Evolutionary conservation across 2,113 vertebrate species (phyloP).

Genomic region (Camelus dromedarius): DNA sequence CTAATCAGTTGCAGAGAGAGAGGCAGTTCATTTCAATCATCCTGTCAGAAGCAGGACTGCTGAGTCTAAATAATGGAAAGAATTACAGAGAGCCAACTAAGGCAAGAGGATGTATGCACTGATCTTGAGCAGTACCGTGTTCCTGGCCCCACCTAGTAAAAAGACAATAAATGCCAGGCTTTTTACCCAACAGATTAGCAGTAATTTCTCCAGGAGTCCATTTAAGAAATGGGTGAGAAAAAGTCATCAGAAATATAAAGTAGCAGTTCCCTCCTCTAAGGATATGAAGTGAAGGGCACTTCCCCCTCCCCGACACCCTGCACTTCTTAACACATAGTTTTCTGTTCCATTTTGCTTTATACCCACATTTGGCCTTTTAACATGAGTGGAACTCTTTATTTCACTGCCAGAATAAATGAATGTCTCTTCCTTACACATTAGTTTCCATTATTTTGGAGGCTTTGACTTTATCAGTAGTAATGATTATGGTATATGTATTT

Average conservation of each 20-base stretch:
- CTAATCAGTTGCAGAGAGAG: constrained; percentile 13
- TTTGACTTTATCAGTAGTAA: constrained; percentile 32
- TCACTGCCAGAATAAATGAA: neutral
- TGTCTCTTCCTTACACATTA: neutral
- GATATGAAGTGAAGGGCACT: neutral
- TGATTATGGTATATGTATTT: neutral
- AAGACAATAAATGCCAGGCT: neutral
- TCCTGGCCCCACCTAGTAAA: neutral
- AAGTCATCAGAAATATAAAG: neutral
- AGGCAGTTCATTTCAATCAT: constrained; percentile 3
- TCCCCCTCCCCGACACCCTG: neutral
- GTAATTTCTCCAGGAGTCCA: neutral
- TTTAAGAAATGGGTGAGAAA: constrained; percentile 9
- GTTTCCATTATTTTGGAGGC: constrained; percentile 6
- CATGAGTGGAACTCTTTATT: neutral
- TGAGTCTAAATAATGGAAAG: constrained; percentile 19
- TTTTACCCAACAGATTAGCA: constrained; percentile 51
- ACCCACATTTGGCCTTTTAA: neutral
- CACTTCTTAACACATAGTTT: neutral
- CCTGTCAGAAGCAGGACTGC: neutral
- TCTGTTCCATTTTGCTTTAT: constrained; percentile 4
- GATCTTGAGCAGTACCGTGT: neutral
- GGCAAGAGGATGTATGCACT: neutral
- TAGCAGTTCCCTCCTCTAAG: neutral
- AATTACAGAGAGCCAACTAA: neutral